A percentile compares a stretch with the other conserved stretches of the same genome.
These are phyloP conservation scores for Eonycteris spelaea DNA, from an alignment of 2,113 vertebrate species.

Conservation along the genomic window DNA sequence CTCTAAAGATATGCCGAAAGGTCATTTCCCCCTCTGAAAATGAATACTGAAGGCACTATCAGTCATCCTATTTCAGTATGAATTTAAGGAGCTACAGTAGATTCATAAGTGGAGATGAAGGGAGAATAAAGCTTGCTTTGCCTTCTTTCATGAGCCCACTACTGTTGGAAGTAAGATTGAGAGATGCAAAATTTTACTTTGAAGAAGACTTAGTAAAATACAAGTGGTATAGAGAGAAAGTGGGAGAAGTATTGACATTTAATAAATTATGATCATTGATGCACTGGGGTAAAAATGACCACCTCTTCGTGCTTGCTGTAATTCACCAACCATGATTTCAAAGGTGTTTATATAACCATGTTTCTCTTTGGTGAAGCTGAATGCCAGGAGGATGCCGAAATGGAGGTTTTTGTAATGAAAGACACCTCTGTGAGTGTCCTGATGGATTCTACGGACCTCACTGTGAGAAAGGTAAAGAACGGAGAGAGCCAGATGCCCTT, in stretches of 20 bases:
- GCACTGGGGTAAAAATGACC: not conserved
- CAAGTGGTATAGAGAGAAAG: not conserved
- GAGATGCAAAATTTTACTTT: not conserved
- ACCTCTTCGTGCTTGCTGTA: not conserved
- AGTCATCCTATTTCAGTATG: not conserved
- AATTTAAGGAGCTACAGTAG: not conserved
- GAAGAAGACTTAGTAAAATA: not conserved
- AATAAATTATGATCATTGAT: not conserved
- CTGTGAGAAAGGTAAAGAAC: constrained; percentile 91
- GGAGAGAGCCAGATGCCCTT: rapidly evolving
- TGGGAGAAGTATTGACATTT: not conserved
- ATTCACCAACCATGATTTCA: not conserved
- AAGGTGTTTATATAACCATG: not conserved
- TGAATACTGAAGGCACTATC: not conserved
- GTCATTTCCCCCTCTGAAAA: not conserved
- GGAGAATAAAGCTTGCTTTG: not conserved
- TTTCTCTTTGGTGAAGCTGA: constrained; percentile 84
- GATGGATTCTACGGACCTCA: constrained; percentile 92
- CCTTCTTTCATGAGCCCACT: not conserved
- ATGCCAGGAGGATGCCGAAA: constrained; percentile 92
- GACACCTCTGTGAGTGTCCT: constrained; percentile 90
- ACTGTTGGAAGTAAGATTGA: not conserved
- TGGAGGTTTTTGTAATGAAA: constrained; percentile 90
- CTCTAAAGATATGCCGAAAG: not conserved
- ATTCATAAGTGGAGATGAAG: not conserved